A percentile compares a stretch with the other conserved stretches of the same genome.
These are phyloP conservation scores for Folsomia candida DNA, from an alignment of 2,888 invertebrate species.

Conservation along the genomic window DNA sequence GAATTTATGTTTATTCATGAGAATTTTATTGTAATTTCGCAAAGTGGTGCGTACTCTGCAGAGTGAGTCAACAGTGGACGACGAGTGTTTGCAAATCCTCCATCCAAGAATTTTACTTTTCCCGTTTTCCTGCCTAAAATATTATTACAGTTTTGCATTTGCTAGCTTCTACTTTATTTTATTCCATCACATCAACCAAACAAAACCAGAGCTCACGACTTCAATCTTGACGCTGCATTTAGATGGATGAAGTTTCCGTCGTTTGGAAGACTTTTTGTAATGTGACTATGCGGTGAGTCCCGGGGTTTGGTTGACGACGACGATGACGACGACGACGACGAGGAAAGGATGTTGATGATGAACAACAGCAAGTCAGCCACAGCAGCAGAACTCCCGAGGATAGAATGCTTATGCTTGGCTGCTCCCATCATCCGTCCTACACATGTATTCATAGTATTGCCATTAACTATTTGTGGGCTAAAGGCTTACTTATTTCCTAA, in stretches of 20 bases:
- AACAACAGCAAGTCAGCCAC: background rate
- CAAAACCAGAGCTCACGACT: too few species aligned
- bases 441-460: background rate
- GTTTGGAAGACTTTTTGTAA: too few species aligned
- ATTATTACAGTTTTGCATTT: background rate
- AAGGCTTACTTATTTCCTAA: too few species aligned
- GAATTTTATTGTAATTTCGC: conserved; percentile 35
- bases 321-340: too few species aligned
- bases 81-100: background rate
- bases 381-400: background rate
- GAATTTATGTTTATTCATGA: conserved; percentile 36
- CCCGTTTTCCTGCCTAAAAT: too few species aligned
- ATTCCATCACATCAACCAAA: background rate
- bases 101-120: too few species aligned
- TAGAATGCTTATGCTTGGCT: background rate
- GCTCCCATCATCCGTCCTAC: background rate
- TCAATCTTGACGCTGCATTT: too few species aligned
- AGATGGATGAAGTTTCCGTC: too few species aligned
- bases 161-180: background rate
- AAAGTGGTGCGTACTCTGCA: conserved; percentile 13
- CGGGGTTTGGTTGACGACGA: background rate
- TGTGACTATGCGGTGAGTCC: too few species aligned
- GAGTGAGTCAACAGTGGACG: too few species aligned
- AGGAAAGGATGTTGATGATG: background rate
- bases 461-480: background rate